Percentiles rank a stretch among this genome's conserved stretches.
phyloP scores from a whole-genome alignment of 2,113 vertebrate genomes.

The Hypanus sabinus region DNA sequence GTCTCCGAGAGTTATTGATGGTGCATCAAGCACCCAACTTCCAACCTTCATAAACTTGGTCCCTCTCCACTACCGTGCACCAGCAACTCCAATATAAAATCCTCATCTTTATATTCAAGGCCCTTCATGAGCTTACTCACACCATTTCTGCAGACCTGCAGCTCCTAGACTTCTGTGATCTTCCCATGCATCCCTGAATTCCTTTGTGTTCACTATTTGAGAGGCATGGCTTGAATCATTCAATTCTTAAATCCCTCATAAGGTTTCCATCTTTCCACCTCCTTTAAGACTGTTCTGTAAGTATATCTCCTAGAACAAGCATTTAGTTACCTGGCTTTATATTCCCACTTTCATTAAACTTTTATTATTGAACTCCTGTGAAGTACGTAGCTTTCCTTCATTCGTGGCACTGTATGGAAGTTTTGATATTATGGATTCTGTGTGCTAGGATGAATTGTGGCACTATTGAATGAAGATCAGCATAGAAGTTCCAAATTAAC shows the following conservation, averaged over 20 bases:
- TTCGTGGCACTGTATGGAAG: background rate
- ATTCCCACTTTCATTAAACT: background rate
- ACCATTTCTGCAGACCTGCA: background rate
- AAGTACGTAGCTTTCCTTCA: background rate
- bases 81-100: too few relatives aligned
- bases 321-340: background rate
- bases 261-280: background rate
- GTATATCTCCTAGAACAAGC: background rate
- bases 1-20: too few relatives aligned
- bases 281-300: background rate
- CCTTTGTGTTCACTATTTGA: background rate
- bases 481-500: background rate
- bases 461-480: background rate
- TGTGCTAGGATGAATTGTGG: background rate
- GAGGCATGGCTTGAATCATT: background rate
- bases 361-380: background rate
- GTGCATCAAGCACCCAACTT: background rate
- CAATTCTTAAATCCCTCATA: background rate
- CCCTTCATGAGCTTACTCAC: background rate
- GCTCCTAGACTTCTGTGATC: too few relatives aligned
- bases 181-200: background rate
- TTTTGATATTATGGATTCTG: background rate
- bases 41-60: background rate
- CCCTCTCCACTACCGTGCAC: too few relatives aligned
- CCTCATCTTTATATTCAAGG: too few relatives aligned